A percentile compares a stretch with the other conserved stretches of the same genome.
Evolutionary conservation across 2,888 invertebrate species (phyloP).

Genomic region (Hermaeophaga mercurialis): DNA sequence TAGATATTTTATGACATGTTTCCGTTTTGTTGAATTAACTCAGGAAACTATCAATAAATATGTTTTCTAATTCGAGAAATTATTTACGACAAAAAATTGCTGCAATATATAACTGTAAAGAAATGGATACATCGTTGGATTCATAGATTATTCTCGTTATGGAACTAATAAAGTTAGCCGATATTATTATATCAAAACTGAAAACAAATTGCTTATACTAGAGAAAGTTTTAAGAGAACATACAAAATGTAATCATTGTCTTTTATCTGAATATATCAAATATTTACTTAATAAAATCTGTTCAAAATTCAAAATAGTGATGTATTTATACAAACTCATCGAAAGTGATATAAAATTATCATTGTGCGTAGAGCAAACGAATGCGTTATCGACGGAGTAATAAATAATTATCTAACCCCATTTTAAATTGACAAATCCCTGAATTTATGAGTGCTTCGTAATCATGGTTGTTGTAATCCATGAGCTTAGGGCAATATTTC

Average conservation of each 20-base stretch:
- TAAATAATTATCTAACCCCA: conserved; percentile 52
- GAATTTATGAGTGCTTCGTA: conserved; percentile 48
- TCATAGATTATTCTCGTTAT: too few relatives aligned
- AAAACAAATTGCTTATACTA: too few relatives aligned
- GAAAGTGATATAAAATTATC: conserved; percentile 13
- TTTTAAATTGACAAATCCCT: conserved; percentile 52
- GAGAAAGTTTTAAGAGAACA: too few relatives aligned
- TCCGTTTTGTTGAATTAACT: conserved; percentile 21
- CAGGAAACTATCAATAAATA: conserved; percentile 27
- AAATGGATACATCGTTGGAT: neutral
- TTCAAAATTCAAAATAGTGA: too few relatives aligned
- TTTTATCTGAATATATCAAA: too few relatives aligned
- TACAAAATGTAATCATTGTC: too few relatives aligned
- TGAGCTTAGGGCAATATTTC: conserved; percentile 49
- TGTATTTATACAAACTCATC: neutral
- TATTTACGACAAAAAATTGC: conserved; percentile 11
- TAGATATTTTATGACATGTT: conserved; percentile 30
- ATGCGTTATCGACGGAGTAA: conserved; percentile 43
- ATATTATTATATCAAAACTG: too few relatives aligned
- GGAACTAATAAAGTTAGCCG: too few relatives aligned
- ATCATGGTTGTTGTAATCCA: conserved; percentile 52
- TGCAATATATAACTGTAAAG: neutral
- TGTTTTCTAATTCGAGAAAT: conserved; percentile 23
- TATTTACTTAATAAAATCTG: too few relatives aligned
- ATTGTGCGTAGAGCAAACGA: conserved; percentile 25